Conservation (phyloP, 2,888 invertebrate genomes). For the Clepsis dumicolana region DNA sequence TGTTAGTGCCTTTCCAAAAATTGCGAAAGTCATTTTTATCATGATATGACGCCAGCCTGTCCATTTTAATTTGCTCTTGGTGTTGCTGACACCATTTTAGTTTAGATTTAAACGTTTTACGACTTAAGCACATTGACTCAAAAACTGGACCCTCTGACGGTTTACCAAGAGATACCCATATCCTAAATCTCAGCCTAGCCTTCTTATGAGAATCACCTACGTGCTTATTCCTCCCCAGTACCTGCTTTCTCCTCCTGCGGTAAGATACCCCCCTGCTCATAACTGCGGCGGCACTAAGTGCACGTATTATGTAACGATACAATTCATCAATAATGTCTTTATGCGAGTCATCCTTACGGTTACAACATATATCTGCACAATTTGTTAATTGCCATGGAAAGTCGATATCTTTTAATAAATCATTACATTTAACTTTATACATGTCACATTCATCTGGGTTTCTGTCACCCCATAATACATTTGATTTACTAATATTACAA, state of each 20-base stretch:
- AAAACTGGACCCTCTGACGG: too few relatives aligned
- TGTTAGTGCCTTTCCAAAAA: conserved; percentile 1
- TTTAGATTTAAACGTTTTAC: not conserved
- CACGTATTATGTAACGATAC: not conserved
- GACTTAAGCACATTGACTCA: not conserved
- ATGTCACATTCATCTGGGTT: not conserved
- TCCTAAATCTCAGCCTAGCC: too few relatives aligned
- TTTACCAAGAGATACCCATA: too few relatives aligned
- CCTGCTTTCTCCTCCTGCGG: not conserved
- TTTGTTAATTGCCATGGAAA: too few relatives aligned
- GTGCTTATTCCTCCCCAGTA: not conserved
- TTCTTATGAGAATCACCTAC: not conserved
- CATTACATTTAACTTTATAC: too few relatives aligned
- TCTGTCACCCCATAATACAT: conserved; percentile 2
- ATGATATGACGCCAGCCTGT: not conserved
- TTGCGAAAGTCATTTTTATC: conserved; percentile 1
- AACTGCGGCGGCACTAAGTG: not conserved
- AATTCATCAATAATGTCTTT: not conserved
- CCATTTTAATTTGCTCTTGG: not conserved
- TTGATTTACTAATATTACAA: not conserved
- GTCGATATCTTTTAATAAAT: too few relatives aligned
- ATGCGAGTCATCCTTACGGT: not conserved
- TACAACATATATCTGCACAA: too few relatives aligned
- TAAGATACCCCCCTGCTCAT: not conserved
- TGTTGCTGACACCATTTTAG: conserved; percentile 5